These are phyloP conservation scores for Chrysocyon brachyurus DNA, from an alignment of 2,797 vertebrate genomes.

Conservation along the genomic window DNA sequence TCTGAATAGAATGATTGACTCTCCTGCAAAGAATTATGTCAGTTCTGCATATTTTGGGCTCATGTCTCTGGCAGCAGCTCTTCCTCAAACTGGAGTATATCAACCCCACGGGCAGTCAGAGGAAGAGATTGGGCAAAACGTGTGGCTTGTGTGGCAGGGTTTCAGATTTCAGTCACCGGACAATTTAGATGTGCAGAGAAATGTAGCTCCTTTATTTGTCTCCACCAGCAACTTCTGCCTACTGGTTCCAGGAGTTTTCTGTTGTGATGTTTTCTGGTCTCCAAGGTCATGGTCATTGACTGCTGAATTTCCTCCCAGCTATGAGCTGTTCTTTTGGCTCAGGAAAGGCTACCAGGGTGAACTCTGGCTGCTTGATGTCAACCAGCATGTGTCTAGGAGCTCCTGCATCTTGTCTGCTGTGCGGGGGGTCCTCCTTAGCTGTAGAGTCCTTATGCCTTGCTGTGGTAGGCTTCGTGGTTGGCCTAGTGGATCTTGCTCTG, in stretches of 20 bases:
- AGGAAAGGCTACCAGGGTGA: background rate
- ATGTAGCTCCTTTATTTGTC: background rate
- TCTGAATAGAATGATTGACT: slow-evolving; percentile 67
- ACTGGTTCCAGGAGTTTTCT: background rate
- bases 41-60: slow-evolving; percentile 78
- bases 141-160: background rate
- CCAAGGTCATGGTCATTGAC: background rate
- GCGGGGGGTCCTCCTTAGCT: background rate
- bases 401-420: background rate
- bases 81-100: background rate
- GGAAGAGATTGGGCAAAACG: background rate
- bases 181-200: background rate
- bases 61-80: slow-evolving; percentile 37
- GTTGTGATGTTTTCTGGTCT: background rate
- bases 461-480: background rate
- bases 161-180: background rate
- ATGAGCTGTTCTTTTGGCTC: background rate
- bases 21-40: background rate
- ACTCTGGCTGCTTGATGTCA: background rate
- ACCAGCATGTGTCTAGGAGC: background rate
- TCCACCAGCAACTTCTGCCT: background rate
- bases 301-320: background rate
- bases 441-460: background rate
- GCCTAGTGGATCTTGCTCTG: background rate
- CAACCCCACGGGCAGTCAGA: background rate